phyloP scores from a whole-genome alignment of 2,113 vertebrate species.

The Gadus chalcogrammus region DNA sequence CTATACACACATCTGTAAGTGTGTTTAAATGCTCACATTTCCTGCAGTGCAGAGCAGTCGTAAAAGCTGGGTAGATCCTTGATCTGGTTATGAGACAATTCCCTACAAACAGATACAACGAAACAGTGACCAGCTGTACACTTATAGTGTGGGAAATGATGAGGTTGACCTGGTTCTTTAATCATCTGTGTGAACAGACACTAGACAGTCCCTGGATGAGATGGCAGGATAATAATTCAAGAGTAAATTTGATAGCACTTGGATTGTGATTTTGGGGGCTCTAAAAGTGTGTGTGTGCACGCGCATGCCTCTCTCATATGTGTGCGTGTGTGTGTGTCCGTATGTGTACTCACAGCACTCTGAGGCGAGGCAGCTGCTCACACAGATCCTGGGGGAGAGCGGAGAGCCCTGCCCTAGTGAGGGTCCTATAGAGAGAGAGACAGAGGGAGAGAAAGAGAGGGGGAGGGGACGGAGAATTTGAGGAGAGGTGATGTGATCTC shows the following conservation, averaged over 20 bases:
- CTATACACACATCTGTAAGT: neutral
- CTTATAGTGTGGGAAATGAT: conserved; percentile 54
- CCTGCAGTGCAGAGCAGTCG: conserved; percentile 83
- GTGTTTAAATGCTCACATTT: conserved; percentile 82
- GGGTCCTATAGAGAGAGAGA: conserved; percentile 71
- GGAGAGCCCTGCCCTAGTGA: conserved; percentile 85
- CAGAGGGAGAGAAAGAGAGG: conserved; percentile 4
- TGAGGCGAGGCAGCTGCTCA: conserved; percentile 87
- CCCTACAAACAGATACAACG: conserved; percentile 68
- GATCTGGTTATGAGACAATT: conserved; percentile 89
- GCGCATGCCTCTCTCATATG: neutral
- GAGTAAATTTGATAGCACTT: conserved; percentile 48
- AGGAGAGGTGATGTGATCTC: conserved; percentile 11
- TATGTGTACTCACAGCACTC: conserved; percentile 84
- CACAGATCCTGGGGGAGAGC: conserved; percentile 85
- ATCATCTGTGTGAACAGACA: conserved; percentile 20
- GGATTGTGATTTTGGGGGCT: conserved; percentile 21
- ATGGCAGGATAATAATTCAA: conserved; percentile 34
- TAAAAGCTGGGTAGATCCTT: conserved; percentile 88
- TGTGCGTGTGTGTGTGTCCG: conserved; percentile 23
- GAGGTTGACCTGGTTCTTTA: conserved; percentile 40
- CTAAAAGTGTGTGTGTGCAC: neutral
- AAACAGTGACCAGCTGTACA: conserved; percentile 54
- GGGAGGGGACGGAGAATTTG: neutral
- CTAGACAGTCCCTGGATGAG: conserved; percentile 21